A percentile compares a stretch with the other conserved stretches of the same genome.
These are phyloP conservation scores for Dione juno DNA, from an alignment of 2,888 invertebrate species.

Conservation along the genomic window DNA sequence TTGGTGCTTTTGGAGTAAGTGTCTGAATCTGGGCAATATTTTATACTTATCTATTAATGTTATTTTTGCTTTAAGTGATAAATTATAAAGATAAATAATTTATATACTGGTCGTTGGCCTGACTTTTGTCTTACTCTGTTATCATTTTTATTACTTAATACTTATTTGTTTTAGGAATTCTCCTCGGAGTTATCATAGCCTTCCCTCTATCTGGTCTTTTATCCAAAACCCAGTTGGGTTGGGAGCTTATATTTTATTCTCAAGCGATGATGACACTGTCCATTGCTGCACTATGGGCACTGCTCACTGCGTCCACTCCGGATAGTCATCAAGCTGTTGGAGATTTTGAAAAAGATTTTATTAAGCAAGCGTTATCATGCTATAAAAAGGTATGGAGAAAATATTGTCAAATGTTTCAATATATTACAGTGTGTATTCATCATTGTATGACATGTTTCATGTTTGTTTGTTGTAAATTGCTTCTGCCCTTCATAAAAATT, in stretches of 20 bases:
- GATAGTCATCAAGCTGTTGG: conserved; percentile 66
- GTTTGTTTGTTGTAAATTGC: no score
- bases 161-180: conserved; percentile 42
- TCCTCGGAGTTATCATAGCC: conserved; percentile 63
- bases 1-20: no score
- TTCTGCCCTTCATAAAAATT: no score
- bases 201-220: conserved; percentile 62
- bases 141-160: no score
- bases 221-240: conserved; percentile 60
- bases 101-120: no score
- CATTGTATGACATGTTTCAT: no score
- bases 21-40: no score
- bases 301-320: conserved; percentile 67
- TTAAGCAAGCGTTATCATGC: conserved; percentile 57
- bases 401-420: background rate
- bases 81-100: no score
- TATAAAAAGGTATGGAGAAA: conserved; percentile 47
- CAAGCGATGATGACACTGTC: conserved; percentile 66
- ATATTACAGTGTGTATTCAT: no score
- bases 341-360: conserved; percentile 68
- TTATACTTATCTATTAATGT: no score
- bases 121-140: no score
- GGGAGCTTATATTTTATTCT: conserved; percentile 72
- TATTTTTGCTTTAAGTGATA: no score
- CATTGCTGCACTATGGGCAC: conserved; percentile 60